These are phyloP conservation scores for Eulemur rubriventer DNA, from an alignment of 2,797 vertebrate species.

Conservation along the genomic window DNA sequence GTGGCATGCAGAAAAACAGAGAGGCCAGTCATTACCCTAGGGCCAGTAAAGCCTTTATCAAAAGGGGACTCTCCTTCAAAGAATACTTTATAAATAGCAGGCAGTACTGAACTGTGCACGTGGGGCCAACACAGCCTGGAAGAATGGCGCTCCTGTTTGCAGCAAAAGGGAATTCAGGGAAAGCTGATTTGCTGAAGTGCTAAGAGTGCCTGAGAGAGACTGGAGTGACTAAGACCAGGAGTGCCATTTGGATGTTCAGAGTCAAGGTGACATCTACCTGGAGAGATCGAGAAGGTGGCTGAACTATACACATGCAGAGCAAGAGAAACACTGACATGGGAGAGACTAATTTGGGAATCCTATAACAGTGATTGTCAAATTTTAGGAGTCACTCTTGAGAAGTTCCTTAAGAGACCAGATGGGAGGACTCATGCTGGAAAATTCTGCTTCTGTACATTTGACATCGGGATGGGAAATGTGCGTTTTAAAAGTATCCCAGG, in stretches of 20 bases:
- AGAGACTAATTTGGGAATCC: background rate
- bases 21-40: slow-evolving; percentile 6
- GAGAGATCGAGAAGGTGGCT: background rate
- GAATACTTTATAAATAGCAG: background rate
- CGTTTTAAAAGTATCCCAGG: background rate
- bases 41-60: slow-evolving; percentile 28
- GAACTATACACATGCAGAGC: background rate
- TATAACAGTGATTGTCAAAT: background rate
- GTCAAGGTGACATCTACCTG: slow-evolving; percentile 18
- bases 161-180: background rate
- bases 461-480: background rate
- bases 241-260: background rate
- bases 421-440: background rate
- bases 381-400: background rate
- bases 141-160: background rate
- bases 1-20: slow-evolving; percentile 29
- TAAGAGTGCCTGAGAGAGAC: background rate
- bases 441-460: background rate
- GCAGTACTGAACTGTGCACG: background rate
- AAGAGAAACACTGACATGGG: background rate
- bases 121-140: background rate
- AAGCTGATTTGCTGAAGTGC: background rate
- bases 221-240: background rate
- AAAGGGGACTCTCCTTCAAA: background rate
- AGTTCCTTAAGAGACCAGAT: background rate